These are phyloP conservation scores for Trichogramma pretiosum DNA, from an alignment of 1,140 invertebrate species.

Conservation along the genomic window DNA sequence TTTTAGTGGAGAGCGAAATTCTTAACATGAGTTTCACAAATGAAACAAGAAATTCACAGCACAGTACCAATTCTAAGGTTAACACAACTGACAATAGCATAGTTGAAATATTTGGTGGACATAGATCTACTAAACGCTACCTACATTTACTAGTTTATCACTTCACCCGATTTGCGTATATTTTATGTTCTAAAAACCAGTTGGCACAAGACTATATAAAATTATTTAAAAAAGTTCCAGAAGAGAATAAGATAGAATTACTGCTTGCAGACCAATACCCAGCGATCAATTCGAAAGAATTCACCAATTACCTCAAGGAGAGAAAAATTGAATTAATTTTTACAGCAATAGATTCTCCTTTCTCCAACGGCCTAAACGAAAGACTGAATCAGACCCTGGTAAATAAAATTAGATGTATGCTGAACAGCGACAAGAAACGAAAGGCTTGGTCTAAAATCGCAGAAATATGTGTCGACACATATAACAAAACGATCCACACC, in stretches of 20 bases:
- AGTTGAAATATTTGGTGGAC: too few relatives aligned
- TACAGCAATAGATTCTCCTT: background rate
- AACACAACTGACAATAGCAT: too few relatives aligned
- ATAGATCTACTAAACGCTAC: too few relatives aligned
- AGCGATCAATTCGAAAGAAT: background rate
- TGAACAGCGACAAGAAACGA: background rate
- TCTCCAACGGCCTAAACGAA: too few relatives aligned
- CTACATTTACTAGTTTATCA: conserved; percentile 2
- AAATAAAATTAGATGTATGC: background rate
- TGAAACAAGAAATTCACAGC: too few relatives aligned
- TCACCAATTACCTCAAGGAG: too few relatives aligned
- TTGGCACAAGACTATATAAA: background rate
- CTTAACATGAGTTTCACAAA: too few relatives aligned
- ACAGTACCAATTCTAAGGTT: too few relatives aligned
- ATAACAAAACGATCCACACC: conserved; percentile 2
- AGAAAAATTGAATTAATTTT: background rate
- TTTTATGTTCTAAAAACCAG: conserved; percentile 6
- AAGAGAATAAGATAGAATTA: conserved; percentile 4
- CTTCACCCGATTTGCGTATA: conserved; percentile 3
- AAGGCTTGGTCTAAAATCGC: background rate
- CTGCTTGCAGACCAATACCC: conserved; percentile 6
- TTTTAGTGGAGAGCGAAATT: too few relatives aligned
- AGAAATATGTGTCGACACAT: background rate
- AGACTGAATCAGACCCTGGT: too few relatives aligned
- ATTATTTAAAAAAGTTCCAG: conserved; percentile 6